phyloP scores from a whole-genome alignment of 2,888 invertebrate genomes.

The Ophioninae sp. region DNA sequence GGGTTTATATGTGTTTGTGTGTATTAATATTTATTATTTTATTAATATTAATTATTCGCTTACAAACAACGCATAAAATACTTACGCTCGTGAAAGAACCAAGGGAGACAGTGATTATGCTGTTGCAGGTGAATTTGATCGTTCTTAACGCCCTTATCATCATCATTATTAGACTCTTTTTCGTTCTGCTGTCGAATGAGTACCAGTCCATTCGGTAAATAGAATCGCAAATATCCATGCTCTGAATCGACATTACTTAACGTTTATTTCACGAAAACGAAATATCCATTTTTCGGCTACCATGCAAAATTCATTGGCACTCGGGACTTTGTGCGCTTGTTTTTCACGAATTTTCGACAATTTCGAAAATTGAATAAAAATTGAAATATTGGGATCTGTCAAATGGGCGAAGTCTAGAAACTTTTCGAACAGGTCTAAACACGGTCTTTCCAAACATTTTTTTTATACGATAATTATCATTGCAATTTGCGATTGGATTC shows the following conservation, averaged over 20 bases:
- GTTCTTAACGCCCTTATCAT: slow-evolving; percentile 64
- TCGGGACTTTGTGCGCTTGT: too few species aligned
- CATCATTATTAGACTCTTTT: slow-evolving; percentile 63
- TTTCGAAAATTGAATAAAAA: too few species aligned
- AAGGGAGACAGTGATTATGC: slow-evolving; percentile 63
- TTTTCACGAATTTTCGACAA: too few species aligned
- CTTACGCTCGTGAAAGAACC: slow-evolving; percentile 65
- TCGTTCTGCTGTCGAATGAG: slow-evolving; percentile 47
- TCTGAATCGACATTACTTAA: slow-evolving; percentile 53
- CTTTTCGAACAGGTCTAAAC: too few species aligned
- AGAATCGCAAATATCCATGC: slow-evolving; percentile 62
- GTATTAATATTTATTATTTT: too few species aligned
- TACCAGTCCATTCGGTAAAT: slow-evolving; percentile 68
- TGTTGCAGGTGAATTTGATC: slow-evolving; percentile 64
- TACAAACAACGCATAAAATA: slow-evolving; percentile 11
- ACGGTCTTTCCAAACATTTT: too few species aligned
- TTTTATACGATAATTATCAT: too few species aligned
- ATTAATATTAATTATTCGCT: not conserved
- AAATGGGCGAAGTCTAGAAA: too few species aligned
- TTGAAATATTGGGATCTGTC: too few species aligned
- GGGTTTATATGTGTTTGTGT: too few species aligned
- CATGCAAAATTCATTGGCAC: too few species aligned
- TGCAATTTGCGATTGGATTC: too few species aligned
- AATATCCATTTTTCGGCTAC: not conserved
- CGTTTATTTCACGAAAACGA: not conserved